A percentile compares a stretch with the other conserved stretches of the same genome.
These are phyloP conservation scores for Neoitamus cyanurus DNA, from an alignment of 2,888 invertebrate species.

Conservation along the genomic window DNA sequence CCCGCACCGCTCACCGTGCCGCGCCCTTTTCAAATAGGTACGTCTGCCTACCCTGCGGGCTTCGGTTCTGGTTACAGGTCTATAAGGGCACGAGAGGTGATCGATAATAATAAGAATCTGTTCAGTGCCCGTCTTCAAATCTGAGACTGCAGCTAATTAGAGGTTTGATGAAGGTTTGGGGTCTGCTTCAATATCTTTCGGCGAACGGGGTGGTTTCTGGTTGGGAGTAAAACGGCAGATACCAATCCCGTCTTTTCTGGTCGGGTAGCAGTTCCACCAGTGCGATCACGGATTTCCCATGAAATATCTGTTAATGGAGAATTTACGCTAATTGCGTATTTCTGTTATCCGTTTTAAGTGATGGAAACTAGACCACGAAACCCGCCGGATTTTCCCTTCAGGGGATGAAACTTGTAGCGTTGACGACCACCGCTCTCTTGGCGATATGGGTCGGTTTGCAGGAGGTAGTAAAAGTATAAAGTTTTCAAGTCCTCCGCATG, in stretches of 20 bases:
- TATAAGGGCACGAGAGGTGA: background rate
- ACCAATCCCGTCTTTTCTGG: background rate
- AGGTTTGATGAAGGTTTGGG: background rate
- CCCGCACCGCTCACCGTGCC: background rate
- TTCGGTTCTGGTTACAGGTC: background rate
- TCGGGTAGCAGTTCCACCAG: background rate
- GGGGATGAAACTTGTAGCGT: background rate
- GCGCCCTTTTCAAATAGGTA: background rate
- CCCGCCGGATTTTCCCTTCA: background rate
- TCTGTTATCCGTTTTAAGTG: conserved; percentile 23
- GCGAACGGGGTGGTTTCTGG: background rate
- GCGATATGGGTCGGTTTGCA: background rate
- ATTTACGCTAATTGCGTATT: conserved; percentile 32
- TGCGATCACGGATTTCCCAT: background rate
- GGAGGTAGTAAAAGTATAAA: conserved; percentile 1
- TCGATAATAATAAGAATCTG: background rate
- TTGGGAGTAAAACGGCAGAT: background rate
- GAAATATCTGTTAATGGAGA: conserved; percentile 28
- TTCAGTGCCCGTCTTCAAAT: background rate
- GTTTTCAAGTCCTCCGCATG: background rate
- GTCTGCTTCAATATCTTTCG: background rate
- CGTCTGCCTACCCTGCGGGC: background rate
- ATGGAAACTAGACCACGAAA: conserved; percentile 11
- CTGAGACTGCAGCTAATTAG: conserved; percentile 2
- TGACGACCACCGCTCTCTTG: background rate